Percentiles rank a stretch among this genome's conserved stretches.
phyloP scores from a whole-genome alignment of 2,797 vertebrate genomes.

The Acanthurus leucopareius region DNA sequence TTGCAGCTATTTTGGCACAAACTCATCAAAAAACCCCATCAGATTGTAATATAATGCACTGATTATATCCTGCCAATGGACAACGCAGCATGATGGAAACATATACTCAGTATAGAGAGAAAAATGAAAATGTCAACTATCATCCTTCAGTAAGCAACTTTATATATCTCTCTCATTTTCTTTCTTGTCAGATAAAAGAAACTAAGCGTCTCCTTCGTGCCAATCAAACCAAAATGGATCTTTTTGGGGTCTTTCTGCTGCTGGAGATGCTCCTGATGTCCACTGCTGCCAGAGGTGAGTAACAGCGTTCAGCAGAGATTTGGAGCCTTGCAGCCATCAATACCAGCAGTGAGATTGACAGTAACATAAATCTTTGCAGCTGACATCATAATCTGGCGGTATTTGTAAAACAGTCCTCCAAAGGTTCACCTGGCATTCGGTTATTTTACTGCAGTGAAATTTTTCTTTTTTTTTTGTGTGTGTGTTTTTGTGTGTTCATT shows the following conservation, averaged over 20 bases:
- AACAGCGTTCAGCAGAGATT: background rate
- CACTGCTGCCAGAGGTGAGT: conserved; percentile 76
- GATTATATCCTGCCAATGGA: background rate
- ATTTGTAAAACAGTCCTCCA: background rate
- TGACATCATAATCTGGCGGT: background rate
- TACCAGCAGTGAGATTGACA: background rate
- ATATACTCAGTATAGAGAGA: no score
- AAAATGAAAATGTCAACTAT: background rate
- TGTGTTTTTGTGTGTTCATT: background rate
- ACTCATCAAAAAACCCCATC: background rate
- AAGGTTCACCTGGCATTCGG: background rate
- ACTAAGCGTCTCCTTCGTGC: background rate
- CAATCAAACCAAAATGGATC: conserved; percentile 60
- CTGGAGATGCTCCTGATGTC: conserved; percentile 71
- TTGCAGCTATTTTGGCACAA: conserved; percentile 18
- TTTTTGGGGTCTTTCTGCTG: conserved; percentile 64
- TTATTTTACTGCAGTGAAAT: background rate
- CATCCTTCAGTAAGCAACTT: background rate
- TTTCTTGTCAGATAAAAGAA: conserved; percentile 47
- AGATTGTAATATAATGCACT: conserved; percentile 23
- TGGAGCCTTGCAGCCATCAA: no score
- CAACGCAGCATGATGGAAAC: background rate
- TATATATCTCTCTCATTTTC: background rate
- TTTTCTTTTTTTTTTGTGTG: conserved; percentile 10
- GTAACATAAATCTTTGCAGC: conserved; percentile 6